Conservation (phyloP, 1,140 invertebrate genomes). For the Drosophila hydei region DNA sequence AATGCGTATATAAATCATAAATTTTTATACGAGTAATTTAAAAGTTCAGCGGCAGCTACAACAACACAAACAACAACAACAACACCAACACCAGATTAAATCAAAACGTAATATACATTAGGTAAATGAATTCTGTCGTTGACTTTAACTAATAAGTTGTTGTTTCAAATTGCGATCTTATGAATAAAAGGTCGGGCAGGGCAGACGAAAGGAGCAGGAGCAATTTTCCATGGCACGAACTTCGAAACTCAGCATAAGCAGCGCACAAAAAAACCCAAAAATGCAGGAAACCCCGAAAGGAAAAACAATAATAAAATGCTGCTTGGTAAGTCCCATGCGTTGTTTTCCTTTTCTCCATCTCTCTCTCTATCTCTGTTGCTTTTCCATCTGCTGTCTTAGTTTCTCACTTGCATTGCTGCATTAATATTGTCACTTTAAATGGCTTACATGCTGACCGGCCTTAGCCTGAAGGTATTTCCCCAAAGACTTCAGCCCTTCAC, state of each 20-base stretch:
- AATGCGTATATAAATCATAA: conserved; percentile 55
- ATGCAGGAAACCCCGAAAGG: not conserved
- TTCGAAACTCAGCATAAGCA: too few relatives aligned
- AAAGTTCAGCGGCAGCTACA: conserved; percentile 54
- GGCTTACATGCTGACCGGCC: not conserved
- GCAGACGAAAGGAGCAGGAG: too few relatives aligned
- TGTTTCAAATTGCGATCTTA: conserved; percentile 37
- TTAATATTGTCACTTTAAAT: conserved; percentile 9
- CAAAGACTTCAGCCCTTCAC: not conserved
- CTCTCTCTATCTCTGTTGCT: not conserved
- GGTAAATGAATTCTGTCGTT: conserved; percentile 37
- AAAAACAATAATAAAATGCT: conserved; percentile 1
- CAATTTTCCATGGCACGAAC: too few relatives aligned
- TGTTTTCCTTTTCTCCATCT: not conserved
- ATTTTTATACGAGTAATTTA: conserved; percentile 65
- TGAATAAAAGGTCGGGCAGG: conserved; percentile 35
- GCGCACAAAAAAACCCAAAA: not conserved
- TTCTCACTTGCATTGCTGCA: conserved; percentile 3
- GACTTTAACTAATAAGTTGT: conserved; percentile 71
- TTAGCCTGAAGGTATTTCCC: conserved; percentile 18
- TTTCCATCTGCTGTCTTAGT: not conserved
- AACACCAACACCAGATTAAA: not conserved
- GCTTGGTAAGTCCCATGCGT: not conserved
- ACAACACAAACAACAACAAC: conserved; percentile 14
- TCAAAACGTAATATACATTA: conserved; percentile 48